Conservation (phyloP, 2,888 invertebrate species). For the Tachystola acroxantha region DNA sequence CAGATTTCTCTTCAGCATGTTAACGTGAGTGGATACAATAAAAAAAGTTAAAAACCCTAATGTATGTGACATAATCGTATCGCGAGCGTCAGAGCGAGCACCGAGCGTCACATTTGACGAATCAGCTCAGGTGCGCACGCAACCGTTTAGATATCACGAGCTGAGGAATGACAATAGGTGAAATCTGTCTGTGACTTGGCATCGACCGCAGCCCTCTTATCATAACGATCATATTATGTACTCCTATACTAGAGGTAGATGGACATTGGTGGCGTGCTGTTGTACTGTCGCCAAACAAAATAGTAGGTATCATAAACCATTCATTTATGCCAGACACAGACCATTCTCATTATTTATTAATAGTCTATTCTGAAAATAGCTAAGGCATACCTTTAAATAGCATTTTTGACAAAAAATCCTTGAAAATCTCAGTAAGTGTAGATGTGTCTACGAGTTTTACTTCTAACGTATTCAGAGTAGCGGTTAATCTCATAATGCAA, state of each 20-base stretch:
- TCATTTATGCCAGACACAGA: too few relatives aligned
- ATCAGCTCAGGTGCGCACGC: slow-evolving; percentile 32
- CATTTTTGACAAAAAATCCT: too few relatives aligned
- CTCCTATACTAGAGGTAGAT: slow-evolving; percentile 1
- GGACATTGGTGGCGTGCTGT: slow-evolving; percentile 17
- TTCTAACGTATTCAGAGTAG: slow-evolving; percentile 4
- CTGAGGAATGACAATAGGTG: slow-evolving; percentile 42
- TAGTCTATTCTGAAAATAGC: too few relatives aligned
- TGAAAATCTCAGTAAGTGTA: too few relatives aligned
- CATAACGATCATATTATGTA: slow-evolving; percentile 25
- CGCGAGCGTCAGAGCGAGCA: slow-evolving; percentile 21
- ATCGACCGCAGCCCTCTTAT: slow-evolving; percentile 30
- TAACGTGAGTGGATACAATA: too few relatives aligned
- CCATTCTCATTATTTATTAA: too few relatives aligned
- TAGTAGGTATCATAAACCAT: too few relatives aligned
- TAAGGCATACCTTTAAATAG: too few relatives aligned
- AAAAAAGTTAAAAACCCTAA: slow-evolving; percentile 1
- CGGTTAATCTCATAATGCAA: slow-evolving; percentile 18
- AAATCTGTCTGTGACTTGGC: slow-evolving; percentile 38
- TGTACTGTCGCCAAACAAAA: slow-evolving; percentile 14
- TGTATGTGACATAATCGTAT: slow-evolving; percentile 23
- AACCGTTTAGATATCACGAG: slow-evolving; percentile 30
- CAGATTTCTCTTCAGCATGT: too few relatives aligned
- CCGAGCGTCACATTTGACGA: slow-evolving; percentile 30
- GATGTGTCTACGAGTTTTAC: too few relatives aligned